Base-by-base conservation (phyloP, 2,888 invertebrate species). In the Elmis aenea region DNA sequence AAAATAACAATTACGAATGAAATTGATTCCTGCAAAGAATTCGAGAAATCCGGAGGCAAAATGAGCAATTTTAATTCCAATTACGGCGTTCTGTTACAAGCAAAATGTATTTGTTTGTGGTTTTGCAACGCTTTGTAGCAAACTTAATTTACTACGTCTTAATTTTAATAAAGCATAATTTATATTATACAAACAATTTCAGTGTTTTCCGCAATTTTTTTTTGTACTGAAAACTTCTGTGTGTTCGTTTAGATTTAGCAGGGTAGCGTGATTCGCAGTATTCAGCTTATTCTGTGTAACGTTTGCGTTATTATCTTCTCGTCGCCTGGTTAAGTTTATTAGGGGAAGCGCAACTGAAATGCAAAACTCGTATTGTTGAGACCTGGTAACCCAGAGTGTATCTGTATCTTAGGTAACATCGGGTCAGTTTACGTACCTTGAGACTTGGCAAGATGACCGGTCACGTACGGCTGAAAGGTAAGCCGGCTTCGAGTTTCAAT, bases 41-140 rank as follows among this genome's bases (percentile, higher is more conserved):
- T 44, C 35, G 23, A 33, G 33, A 38, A 48, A 46, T 48, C 40
- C 45, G 33, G 22, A 44, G 34, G 45, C 40, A 44, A 50, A 50
- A 48, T 46, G 51, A 44, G 41, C 50, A 51, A 53, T 53, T 47
- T 45, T 45, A 47, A 44, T 44, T 48, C 43, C 50, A 53, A 53
- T 53, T 51, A 52, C 41, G 23, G 33, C 15, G 30, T 37, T 30
- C 24, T 42, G 27, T 16, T 14, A 27, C 16, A 27, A 38, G 38
- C 37, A 41, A 36, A 39, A 43, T 40, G 35, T 47, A 48, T 51
- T 52, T 49, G 48, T 50, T 50, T 50, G 48, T 30, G 50, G 48
- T 43, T 47, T 44, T 46, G 30, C 33, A 47, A 32, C 33, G 33
- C 38, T 35, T 35, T 33, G 33, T 41, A 37, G 36, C 28, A 32